Evolutionary conservation across 2,113 vertebrate genomes (phyloP).

Genomic region (Nothocercus nigrocapillus): DNA sequence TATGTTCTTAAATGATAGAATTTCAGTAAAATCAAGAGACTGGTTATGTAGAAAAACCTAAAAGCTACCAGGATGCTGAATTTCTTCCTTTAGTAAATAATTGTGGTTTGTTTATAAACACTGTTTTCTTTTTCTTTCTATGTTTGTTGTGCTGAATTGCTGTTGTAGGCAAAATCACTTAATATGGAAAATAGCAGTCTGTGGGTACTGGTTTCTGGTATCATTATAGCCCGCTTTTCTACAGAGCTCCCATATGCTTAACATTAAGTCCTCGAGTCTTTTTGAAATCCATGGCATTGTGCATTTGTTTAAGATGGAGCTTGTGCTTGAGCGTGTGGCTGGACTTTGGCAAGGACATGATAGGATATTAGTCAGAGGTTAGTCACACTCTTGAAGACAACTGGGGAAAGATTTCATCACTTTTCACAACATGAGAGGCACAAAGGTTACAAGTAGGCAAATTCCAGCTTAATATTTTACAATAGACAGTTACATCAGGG

Average conservation of each 20-base stretch:
- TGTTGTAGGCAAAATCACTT: background rate
- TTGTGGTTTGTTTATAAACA: slow-evolving; percentile 8
- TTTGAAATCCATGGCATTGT: background rate
- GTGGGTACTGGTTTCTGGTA: background rate
- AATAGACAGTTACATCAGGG: background rate
- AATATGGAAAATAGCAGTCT: background rate
- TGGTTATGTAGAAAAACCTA: slow-evolving; percentile 26
- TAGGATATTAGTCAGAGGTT: background rate
- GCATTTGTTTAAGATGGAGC: background rate
- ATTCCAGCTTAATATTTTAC: background rate
- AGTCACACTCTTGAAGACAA: background rate
- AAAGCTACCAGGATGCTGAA: background rate
- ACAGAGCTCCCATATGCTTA: background rate
- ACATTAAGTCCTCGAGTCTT: background rate
- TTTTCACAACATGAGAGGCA: background rate
- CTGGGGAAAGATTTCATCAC: background rate
- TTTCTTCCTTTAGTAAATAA: slow-evolving; percentile 22
- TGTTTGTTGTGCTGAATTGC: background rate
- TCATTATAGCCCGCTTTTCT: background rate
- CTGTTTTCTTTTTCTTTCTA: background rate
- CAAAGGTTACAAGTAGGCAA: slow-evolving; percentile 11
- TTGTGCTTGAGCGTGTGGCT: background rate
- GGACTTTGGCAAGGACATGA: accelerated
- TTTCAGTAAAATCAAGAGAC: slow-evolving; percentile 4
- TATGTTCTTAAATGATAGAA: slow-evolving; percentile 32